phyloP scores from a whole-genome alignment of 2,797 vertebrate species.

The Carapus acus region DNA sequence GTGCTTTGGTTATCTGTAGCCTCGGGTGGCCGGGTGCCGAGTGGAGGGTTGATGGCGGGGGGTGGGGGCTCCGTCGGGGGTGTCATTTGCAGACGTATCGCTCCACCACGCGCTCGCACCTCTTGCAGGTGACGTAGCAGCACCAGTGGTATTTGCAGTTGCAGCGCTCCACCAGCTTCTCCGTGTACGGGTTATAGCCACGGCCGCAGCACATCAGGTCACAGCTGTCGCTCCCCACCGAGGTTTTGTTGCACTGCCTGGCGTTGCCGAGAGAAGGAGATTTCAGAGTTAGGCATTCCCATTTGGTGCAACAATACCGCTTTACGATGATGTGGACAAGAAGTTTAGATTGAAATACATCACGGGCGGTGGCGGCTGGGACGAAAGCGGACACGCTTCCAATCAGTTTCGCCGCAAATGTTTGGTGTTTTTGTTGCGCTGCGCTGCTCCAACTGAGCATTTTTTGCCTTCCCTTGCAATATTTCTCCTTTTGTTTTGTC shows the following conservation, averaged over 20 bases:
- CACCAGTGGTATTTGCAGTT: constrained; percentile 99
- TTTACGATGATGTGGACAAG: neutral
- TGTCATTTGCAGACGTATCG: constrained; percentile 93
- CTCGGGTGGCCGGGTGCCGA: constrained; percentile 23
- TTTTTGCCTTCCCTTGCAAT: constrained; percentile 23
- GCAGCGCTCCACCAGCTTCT: constrained; percentile 93
- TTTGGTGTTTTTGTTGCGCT: constrained; percentile 49
- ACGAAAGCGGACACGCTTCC: constrained; percentile 15
- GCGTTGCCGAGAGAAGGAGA: constrained; percentile 8
- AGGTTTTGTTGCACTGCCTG: constrained; percentile 99
- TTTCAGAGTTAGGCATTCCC: neutral
- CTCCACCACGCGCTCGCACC: constrained; percentile 91
- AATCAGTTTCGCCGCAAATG: constrained; percentile 36
- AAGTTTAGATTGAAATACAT: neutral
- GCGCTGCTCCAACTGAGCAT: constrained; percentile 43
- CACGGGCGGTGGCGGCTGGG: neutral
- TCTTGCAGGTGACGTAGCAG: constrained; percentile 99
- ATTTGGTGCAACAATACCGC: neutral
- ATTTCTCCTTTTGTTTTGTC: constrained; percentile 39
- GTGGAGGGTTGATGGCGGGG: constrained; percentile 12
- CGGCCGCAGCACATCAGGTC: constrained; percentile 98
- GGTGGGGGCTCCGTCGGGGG: too few relatives aligned
- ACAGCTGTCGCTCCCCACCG: constrained; percentile 93
- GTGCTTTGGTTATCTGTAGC: constrained; percentile 73
- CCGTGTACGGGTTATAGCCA: constrained; percentile 96